Percentiles rank a stretch among this genome's conserved stretches.
phyloP scores from a whole-genome alignment of 2,113 vertebrate species.

The Echinops telfairi region DNA sequence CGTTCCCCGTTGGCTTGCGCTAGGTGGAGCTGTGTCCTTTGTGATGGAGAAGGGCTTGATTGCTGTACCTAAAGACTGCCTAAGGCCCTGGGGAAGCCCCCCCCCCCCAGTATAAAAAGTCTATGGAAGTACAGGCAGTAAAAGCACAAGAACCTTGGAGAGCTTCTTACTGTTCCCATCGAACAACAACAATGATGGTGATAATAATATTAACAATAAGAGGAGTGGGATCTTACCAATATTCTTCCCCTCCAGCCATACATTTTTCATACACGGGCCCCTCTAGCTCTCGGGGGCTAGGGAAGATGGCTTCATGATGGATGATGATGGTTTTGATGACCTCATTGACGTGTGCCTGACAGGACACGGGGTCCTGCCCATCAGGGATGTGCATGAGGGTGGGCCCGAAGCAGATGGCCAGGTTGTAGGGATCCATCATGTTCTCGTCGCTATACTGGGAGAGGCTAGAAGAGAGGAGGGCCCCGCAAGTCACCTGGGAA shows the following conservation, averaged over 20 bases:
- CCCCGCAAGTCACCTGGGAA: conserved; percentile 49
- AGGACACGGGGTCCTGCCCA: conserved; percentile 97
- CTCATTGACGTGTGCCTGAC: conserved; percentile 99
- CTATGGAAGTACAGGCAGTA: background rate
- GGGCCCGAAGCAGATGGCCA: conserved; percentile 99
- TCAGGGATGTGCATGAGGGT: conserved; percentile 99
- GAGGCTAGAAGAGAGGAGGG: conserved; percentile 87
- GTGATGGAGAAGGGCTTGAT: background rate
- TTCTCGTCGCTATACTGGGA: conserved; percentile 99
- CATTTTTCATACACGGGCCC: conserved; percentile 99
- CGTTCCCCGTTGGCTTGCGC: background rate
- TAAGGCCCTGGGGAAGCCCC: background rate
- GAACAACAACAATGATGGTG: background rate
- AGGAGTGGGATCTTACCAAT: conserved; percentile 91
- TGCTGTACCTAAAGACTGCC: background rate
- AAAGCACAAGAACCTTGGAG: background rate
- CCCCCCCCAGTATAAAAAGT: background rate
- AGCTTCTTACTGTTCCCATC: background rate
- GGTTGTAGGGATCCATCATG: conserved; percentile 99
- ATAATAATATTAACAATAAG: background rate
- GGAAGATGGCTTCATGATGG: conserved; percentile 97
- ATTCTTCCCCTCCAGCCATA: conserved; percentile 98
- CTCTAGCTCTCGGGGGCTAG: conserved; percentile 93
- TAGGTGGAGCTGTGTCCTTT: background rate
- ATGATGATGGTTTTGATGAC: conserved; percentile 99